Conservation (phyloP, 2,113 vertebrate genomes). For the Neolamprologus cancellatus region DNA sequence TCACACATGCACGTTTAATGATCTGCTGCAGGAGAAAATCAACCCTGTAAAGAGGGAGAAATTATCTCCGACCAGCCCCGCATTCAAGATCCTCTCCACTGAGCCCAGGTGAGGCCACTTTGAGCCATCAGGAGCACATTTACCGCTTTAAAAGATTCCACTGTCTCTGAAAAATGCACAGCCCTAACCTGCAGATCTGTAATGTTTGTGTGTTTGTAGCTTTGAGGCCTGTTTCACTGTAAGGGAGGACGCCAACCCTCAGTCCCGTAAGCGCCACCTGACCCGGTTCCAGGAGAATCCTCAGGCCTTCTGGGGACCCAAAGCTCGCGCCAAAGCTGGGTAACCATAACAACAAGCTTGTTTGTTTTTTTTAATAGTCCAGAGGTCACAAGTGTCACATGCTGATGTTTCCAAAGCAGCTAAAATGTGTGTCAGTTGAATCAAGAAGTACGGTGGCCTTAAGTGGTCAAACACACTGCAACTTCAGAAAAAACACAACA, state of each 20-base stretch:
- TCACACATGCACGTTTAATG: not conserved
- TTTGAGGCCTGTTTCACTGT: constrained; percentile 82
- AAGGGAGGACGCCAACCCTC: constrained; percentile 86
- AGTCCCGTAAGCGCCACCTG: constrained; percentile 81
- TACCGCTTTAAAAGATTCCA: not conserved
- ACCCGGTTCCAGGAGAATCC: constrained; percentile 90
- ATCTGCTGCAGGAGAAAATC: constrained; percentile 70
- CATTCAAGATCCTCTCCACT: constrained; percentile 76
- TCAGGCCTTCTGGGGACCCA: constrained; percentile 88
- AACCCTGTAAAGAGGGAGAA: constrained; percentile 84
- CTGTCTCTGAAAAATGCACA: not conserved
- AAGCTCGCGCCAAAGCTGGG: constrained; percentile 80
- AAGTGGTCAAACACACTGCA: not conserved
- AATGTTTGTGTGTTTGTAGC: constrained; percentile 40
- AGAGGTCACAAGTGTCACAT: not conserved
- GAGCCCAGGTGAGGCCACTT: constrained; percentile 73
- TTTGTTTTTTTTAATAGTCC: fast-evolving
- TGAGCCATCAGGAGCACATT: not conserved
- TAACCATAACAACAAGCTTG: constrained; percentile 19
- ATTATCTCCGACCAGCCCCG: constrained; percentile 77
- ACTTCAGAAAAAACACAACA: not conserved
- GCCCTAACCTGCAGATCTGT: not conserved
- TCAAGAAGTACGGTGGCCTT: not conserved
- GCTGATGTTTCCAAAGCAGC: not conserved
- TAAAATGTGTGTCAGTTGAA: not conserved